A percentile compares a stretch with the other conserved stretches of the same genome.
Evolutionary conservation across 1,140 invertebrate genomes (phyloP).

Genomic region (Hydropsyche tenuis): DNA sequence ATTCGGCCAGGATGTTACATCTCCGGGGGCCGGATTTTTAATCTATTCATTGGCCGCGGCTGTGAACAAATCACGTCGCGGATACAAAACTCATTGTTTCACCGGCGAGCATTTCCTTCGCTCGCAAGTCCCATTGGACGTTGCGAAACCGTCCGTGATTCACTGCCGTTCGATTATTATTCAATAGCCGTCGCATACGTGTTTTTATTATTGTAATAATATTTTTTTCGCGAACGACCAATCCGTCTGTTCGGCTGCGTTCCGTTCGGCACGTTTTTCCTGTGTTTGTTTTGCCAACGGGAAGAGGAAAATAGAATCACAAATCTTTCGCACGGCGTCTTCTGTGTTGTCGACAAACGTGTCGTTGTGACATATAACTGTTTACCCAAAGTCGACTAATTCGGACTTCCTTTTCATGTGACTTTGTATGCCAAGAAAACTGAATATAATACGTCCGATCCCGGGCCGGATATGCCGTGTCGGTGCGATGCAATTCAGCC

Average conservation of each 20-base stretch:
- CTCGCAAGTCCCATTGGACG: slow-evolving; percentile 15
- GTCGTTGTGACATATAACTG: slow-evolving; percentile 8
- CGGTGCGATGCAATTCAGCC: slow-evolving; percentile 41
- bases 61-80: slow-evolving; percentile 44
- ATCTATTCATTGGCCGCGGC: slow-evolving; percentile 47
- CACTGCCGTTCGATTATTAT: slow-evolving; percentile 17
- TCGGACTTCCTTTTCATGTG: slow-evolving; percentile 11
- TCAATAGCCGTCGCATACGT: slow-evolving; percentile 5
- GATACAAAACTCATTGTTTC: slow-evolving; percentile 48
- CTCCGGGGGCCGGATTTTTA: slow-evolving; percentile 46
- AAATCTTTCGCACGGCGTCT: no score
- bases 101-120: slow-evolving; percentile 39
- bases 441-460: background rate
- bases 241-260: no score
- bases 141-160: slow-evolving; percentile 17
- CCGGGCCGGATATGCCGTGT: slow-evolving; percentile 44
- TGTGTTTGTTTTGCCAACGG: background rate
- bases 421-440: background rate
- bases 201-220: no score
- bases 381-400: slow-evolving; percentile 22
- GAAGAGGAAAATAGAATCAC: background rate
- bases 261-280: background rate
- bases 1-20: slow-evolving; percentile 44
- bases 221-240: background rate
- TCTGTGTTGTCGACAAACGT: background rate